A percentile compares a stretch with the other conserved stretches of the same genome.
Conservation (phyloP, 2,888 invertebrate species). For the Ochropleura leucogaster region DNA sequence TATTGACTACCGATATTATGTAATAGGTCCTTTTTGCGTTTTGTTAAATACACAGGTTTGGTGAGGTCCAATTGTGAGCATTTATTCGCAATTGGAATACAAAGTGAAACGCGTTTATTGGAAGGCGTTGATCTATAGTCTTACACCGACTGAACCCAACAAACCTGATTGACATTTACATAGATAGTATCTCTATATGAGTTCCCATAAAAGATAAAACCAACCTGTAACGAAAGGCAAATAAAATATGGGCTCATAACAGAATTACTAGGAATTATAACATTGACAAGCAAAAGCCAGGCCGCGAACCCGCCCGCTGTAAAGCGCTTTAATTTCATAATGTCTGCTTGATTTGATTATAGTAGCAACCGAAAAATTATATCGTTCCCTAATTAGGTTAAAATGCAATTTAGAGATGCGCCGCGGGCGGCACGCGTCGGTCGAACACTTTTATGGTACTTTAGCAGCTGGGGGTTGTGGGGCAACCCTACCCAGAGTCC, state of each 20-base stretch:
- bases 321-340: conserved; percentile 87
- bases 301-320: conserved; percentile 81
- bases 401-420: conserved; percentile 90
- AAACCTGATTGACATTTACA: not conserved
- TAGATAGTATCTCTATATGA: not conserved
- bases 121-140: not conserved
- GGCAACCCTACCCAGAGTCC: conserved; percentile 50
- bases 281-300: conserved; percentile 67
- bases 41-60: not conserved
- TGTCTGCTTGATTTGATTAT: conserved; percentile 88
- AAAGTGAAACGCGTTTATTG: not conserved
- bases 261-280: conserved; percentile 72
- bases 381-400: conserved; percentile 89
- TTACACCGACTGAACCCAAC: too few relatives aligned
- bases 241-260: conserved; percentile 45
- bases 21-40: conserved; percentile 27
- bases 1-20: conserved; percentile 53
- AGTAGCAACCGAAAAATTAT: conserved; percentile 89
- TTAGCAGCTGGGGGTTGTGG: conserved; percentile 66
- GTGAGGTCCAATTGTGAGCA: not conserved
- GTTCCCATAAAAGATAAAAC: not conserved
- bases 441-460: conserved; percentile 76
- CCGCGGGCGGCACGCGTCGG: conserved; percentile 84
- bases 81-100: not conserved
- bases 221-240: conserved; percentile 34